These are phyloP conservation scores for Sphenodon punctatus DNA, from an alignment of 2,797 vertebrate genomes.

Conservation along the genomic window DNA sequence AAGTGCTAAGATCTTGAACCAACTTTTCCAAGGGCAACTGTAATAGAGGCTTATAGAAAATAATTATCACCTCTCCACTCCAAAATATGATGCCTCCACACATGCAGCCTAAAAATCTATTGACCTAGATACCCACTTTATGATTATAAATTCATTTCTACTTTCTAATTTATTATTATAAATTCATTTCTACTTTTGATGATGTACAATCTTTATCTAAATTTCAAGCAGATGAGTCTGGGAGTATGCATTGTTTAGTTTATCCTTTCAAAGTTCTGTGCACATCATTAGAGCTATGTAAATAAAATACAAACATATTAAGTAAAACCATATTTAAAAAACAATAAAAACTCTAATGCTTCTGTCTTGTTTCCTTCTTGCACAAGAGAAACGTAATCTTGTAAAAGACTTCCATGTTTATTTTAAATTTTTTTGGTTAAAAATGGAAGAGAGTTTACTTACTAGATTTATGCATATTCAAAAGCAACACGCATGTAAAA, in stretches of 20 bases:
- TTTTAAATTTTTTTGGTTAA: no score
- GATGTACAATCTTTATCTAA: constrained; percentile 2
- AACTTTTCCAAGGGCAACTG: constrained; percentile 5
- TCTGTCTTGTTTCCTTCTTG: background rate
- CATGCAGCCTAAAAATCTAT: background rate
- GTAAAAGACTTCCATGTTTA: no score
- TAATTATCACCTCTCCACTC: background rate
- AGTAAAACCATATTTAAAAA: no score
- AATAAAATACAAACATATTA: no score
- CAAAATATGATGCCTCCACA: background rate
- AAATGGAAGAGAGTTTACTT: no score
- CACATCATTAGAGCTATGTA: background rate
- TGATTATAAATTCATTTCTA: background rate
- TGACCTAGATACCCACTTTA: constrained; percentile 21
- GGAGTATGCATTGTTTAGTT: background rate
- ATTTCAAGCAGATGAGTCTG: background rate
- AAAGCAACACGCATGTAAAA: background rate
- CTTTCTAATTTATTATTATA: background rate
- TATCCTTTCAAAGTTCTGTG: background rate
- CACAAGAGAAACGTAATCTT: background rate
- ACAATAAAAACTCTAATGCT: constrained; percentile 7
- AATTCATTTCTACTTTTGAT: background rate
- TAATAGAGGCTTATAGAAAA: background rate
- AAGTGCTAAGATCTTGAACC: background rate
- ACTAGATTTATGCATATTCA: background rate